These are phyloP conservation scores for Periophthalmodon schlosseri DNA, from an alignment of 2,113 vertebrate species.

Conservation along the genomic window DNA sequence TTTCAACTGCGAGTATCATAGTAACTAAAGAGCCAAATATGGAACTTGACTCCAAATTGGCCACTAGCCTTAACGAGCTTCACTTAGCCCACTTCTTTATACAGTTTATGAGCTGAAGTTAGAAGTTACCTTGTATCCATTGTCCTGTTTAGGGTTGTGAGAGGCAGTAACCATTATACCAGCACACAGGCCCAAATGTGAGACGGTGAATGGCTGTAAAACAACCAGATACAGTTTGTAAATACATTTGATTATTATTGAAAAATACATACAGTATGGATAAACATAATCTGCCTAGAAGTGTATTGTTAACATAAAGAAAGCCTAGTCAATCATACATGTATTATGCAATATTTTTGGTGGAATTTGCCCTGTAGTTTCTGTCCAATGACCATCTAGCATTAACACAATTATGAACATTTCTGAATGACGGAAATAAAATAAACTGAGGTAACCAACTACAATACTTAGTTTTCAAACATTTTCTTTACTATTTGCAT, in stretches of 20 bases:
- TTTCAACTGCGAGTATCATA: no score
- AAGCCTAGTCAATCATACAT: constrained; percentile 6
- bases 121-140: constrained; percentile 91
- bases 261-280: not conserved
- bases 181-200: constrained; percentile 87
- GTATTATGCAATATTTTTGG: constrained; percentile 44
- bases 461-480: not conserved
- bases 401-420: not conserved
- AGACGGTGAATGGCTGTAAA: constrained; percentile 90
- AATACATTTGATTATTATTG: not conserved
- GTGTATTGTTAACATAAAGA: not conserved
- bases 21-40: no score
- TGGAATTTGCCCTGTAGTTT: constrained; percentile 46
- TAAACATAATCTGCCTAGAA: not conserved
- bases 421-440: not conserved
- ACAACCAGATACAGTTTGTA: not conserved
- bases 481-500: not conserved
- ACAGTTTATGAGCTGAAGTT: not conserved
- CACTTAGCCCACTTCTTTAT: no score
- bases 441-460: not conserved
- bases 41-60: no score
- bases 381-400: not conserved
- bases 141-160: constrained; percentile 97
- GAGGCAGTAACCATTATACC: constrained; percentile 97
- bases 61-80: no score